These are phyloP conservation scores for Megalops atlanticus DNA, from an alignment of 2,113 vertebrate species.

Conservation along the genomic window DNA sequence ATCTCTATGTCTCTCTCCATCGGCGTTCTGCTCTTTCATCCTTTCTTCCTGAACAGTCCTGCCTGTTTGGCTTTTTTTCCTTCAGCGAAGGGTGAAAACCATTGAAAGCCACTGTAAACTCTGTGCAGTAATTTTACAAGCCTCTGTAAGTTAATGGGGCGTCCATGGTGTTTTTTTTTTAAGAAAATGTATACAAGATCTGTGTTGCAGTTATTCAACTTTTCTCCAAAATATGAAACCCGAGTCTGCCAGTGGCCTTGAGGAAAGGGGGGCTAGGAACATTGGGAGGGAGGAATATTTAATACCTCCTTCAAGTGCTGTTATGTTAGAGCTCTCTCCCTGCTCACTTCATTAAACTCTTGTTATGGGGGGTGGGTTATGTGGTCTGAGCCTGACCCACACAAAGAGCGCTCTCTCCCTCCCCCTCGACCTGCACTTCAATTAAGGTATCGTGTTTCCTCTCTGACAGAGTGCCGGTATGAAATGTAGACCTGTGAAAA, in stretches of 20 bases:
- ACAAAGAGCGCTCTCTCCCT: slow-evolving; percentile 24
- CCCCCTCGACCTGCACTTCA: slow-evolving; percentile 27
- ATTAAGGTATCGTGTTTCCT: slow-evolving; percentile 46
- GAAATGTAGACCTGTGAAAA: slow-evolving; percentile 60
- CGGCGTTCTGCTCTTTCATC: not conserved
- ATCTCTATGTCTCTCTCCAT: slow-evolving; percentile 31
- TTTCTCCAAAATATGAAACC: slow-evolving; percentile 23
- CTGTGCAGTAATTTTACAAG: slow-evolving; percentile 32
- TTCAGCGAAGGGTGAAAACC: not conserved
- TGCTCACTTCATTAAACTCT: slow-evolving; percentile 37
- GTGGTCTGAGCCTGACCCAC: slow-evolving; percentile 24
- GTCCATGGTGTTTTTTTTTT: not conserved
- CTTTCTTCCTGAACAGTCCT: not conserved
- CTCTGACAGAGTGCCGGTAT: slow-evolving; percentile 40
- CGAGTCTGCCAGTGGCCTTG: slow-evolving; percentile 6
- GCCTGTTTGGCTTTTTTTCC: not conserved
- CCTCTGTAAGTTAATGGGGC: slow-evolving; percentile 18
- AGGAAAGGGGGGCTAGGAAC: not conserved
- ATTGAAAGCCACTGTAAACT: slow-evolving; percentile 30
- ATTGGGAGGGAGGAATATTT: slow-evolving; percentile 20
- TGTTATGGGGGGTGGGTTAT: slow-evolving; percentile 33
- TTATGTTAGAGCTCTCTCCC: slow-evolving; percentile 34
- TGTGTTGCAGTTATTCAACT: not conserved
- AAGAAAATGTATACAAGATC: slow-evolving; percentile 3
- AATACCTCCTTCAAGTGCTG: slow-evolving; percentile 34